Evolutionary conservation across 2,888 invertebrate species (phyloP).

Genomic region (Leptopilina myrica): DNA sequence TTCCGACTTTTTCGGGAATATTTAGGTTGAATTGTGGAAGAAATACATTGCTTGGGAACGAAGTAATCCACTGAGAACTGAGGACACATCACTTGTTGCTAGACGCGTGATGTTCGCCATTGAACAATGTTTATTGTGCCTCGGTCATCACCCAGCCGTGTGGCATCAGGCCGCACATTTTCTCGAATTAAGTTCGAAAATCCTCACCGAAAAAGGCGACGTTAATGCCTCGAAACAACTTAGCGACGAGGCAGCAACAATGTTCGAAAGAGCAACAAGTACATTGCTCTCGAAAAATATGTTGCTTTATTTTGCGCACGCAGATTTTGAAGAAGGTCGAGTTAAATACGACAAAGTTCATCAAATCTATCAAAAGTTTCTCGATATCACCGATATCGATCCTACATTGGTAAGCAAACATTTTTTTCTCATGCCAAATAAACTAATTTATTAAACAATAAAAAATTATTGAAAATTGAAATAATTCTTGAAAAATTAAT

Average conservation of each 20-base stretch:
- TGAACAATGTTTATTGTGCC: conserved; percentile 96
- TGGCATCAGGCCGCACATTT: conserved; percentile 99
- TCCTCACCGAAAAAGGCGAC: conserved; percentile 97
- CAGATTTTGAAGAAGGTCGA: conserved; percentile 98
- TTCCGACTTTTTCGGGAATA: too few species aligned
- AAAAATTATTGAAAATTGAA: background rate
- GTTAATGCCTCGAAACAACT: conserved; percentile 94
- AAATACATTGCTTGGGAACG: conserved; percentile 99
- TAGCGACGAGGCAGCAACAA: conserved; percentile 95
- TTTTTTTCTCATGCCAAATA: background rate
- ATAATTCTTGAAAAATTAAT: background rate
- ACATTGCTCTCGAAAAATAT: conserved; percentile 94
- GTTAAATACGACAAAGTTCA: conserved; percentile 98
- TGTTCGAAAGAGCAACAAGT: conserved; percentile 95
- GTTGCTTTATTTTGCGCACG: conserved; percentile 97
- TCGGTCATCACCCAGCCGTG: conserved; percentile 98
- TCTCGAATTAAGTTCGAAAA: conserved; percentile 95
- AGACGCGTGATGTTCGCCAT: conserved; percentile 98
- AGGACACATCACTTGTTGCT: conserved; percentile 95
- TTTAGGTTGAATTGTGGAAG: conserved; percentile 99
- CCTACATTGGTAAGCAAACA: conserved; percentile 89
- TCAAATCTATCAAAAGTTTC: conserved; percentile 94
- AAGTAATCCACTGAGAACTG: conserved; percentile 95
- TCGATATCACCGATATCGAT: conserved; percentile 93
- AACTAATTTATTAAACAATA: too few species aligned